phyloP scores from a whole-genome alignment of 2,113 vertebrate species.

The Mohoua ochrocephala region DNA sequence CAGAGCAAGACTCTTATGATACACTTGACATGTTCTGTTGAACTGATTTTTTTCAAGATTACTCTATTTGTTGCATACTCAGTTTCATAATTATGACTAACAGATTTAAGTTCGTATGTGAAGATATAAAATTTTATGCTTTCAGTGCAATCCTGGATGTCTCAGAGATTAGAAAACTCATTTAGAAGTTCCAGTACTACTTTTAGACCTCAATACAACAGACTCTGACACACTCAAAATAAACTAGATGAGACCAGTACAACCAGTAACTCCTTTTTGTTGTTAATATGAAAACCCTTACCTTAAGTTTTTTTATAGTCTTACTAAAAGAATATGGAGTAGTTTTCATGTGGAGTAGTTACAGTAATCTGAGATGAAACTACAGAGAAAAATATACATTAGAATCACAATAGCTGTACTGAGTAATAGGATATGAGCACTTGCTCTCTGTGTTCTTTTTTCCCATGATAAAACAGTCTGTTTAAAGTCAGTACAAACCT shows the following conservation, averaged over 20 bases:
- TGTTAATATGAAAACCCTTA: background rate
- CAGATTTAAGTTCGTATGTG: fast-evolving
- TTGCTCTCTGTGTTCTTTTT: background rate
- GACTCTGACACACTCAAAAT: background rate
- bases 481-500: slow-evolving; percentile 21
- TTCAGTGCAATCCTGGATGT: background rate
- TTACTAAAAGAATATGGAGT: background rate
- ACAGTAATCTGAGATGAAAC: background rate
- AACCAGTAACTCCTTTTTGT: background rate
- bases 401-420: background rate
- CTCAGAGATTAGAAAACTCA: background rate
- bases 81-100: background rate
- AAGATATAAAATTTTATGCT: background rate
- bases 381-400: background rate
- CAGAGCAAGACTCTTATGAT: background rate
- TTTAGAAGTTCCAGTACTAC: background rate
- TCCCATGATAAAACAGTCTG: background rate
- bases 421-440: slow-evolving; percentile 1
- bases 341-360: background rate
- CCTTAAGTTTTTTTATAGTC: background rate
- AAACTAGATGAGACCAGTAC: background rate
- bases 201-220: background rate
- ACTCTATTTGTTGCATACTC: background rate
- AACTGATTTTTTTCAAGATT: background rate
- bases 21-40: background rate